Conservation (phyloP, 2,113 vertebrate species). For the Poicephalus gulielmi region DNA sequence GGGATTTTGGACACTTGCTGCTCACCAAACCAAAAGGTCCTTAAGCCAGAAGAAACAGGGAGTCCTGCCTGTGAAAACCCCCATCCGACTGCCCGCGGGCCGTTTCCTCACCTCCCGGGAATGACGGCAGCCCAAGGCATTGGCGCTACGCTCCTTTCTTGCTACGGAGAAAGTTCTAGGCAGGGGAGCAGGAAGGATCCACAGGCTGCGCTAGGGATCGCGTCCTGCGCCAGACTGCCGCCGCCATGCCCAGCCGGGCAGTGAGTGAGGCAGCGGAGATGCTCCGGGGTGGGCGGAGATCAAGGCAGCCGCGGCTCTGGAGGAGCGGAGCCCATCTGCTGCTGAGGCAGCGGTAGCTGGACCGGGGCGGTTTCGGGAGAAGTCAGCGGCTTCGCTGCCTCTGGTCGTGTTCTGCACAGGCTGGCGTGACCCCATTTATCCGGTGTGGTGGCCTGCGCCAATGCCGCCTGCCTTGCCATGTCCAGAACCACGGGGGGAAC, state of each 20-base stretch:
- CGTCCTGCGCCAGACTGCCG: background rate
- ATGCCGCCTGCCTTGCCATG: background rate
- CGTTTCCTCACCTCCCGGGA: background rate
- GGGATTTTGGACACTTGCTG: background rate
- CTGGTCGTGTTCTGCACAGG: background rate
- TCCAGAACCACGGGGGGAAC: background rate
- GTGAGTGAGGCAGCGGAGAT: background rate
- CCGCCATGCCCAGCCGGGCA: fast-evolving
- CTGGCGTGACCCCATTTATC: background rate
- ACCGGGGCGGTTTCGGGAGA: background rate
- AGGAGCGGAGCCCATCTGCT: background rate
- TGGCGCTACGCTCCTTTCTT: background rate
- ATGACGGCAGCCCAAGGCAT: fast-evolving
- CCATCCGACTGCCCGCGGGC: background rate
- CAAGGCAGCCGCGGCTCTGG: background rate
- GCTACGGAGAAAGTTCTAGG: background rate
- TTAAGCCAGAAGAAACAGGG: background rate
- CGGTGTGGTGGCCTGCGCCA: background rate
- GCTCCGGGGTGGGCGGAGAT: background rate
- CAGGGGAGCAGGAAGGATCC: background rate
- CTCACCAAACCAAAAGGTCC: background rate
- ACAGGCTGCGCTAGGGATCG: background rate
- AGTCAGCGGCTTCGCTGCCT: background rate
- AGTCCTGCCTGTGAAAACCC: background rate
- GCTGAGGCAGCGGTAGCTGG: background rate